A percentile compares a stretch with the other conserved stretches of the same genome.
phyloP scores from a whole-genome alignment of 2,888 invertebrate genomes.

The Sphaerophoria rueppellii region DNA sequence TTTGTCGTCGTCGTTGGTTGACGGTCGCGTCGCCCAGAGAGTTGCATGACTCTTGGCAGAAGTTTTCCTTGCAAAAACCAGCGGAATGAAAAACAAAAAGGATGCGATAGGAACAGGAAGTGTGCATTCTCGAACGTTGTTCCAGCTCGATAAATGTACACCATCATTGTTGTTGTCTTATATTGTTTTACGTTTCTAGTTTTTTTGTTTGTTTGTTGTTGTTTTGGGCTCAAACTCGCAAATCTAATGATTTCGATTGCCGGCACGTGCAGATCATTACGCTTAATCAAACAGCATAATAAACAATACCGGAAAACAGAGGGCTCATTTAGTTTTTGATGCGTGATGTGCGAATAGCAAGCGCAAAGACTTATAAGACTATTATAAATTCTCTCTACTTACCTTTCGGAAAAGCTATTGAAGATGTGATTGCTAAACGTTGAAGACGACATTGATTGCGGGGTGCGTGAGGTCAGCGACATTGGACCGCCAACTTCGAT shows the following conservation, averaged over 20 bases:
- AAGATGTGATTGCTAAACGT: constrained; percentile 87
- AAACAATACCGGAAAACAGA: constrained; percentile 72
- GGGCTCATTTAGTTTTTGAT: constrained; percentile 56
- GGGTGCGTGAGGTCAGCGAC: constrained; percentile 79
- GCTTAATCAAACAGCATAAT: constrained; percentile 74
- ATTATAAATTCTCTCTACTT: constrained; percentile 76
- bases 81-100: constrained; percentile 16
- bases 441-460: constrained; percentile 83
- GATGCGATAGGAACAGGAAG: constrained; percentile 64
- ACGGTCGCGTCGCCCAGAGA: constrained; percentile 27
- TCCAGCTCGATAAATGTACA: constrained; percentile 70
- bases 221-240: constrained; percentile 60
- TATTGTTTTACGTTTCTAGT: no score
- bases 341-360: constrained; percentile 47
- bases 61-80: constrained; percentile 23
- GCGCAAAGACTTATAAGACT: neutral
- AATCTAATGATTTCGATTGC: constrained; percentile 76
- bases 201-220: constrained; percentile 1
- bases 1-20: constrained; percentile 18
- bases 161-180: constrained; percentile 2
- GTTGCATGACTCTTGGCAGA: constrained; percentile 71
- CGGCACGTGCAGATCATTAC: constrained; percentile 77
- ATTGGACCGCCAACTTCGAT: constrained; percentile 83
- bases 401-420: constrained; percentile 85
- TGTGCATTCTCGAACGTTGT: constrained; percentile 66